These are phyloP conservation scores for Sepioteuthis lessoniana DNA, from an alignment of 2,888 invertebrate species.

Conservation along the genomic window DNA sequence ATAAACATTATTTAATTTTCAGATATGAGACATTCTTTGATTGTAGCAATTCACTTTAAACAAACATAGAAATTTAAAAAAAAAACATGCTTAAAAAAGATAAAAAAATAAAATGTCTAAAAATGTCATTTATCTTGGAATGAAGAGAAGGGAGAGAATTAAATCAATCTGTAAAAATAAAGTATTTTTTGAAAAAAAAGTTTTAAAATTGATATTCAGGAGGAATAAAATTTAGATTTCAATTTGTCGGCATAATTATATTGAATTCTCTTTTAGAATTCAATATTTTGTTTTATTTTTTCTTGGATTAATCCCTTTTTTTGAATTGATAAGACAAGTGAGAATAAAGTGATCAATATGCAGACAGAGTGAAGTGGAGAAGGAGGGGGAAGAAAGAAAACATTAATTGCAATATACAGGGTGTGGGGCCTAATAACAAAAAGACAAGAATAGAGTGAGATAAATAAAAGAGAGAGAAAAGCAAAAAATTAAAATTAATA, in stretches of 20 bases:
- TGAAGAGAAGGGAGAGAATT: neutral
- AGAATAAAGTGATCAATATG: neutral
- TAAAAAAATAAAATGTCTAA: neutral
- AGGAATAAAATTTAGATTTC: neutral
- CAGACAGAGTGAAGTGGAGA: neutral
- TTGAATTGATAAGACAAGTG: neutral
- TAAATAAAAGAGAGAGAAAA: no score
- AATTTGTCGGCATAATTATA: constrained; percentile 17
- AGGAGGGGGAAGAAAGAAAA: no score
- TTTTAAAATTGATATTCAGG: neutral
- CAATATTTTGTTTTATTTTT: neutral
- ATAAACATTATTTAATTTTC: neutral
- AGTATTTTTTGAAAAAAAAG: neutral
- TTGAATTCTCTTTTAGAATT: neutral
- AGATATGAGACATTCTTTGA: neutral
- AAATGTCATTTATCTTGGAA: neutral
- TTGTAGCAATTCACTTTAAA: neutral
- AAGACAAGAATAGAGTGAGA: no score
- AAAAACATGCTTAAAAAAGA: neutral
- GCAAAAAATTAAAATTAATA: no score
- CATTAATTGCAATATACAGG: no score
- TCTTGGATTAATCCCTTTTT: neutral
- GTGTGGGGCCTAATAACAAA: no score
- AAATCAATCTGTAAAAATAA: neutral
- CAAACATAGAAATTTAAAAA: neutral